Base-by-base conservation (phyloP, 1,140 invertebrate species). In the Bombus ignitus region DNA sequence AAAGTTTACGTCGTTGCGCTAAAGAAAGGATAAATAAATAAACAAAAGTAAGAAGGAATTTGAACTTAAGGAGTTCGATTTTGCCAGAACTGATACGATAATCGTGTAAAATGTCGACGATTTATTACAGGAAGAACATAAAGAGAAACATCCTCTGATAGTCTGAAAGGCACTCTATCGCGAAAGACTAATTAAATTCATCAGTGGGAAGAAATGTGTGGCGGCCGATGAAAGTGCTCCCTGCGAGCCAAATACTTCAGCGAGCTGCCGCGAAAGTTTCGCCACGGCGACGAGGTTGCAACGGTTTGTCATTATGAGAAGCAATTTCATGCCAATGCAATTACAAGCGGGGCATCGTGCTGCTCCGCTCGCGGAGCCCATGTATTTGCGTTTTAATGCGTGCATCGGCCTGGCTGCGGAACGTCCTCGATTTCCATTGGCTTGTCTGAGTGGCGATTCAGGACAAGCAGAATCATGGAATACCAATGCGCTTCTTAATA, bases 261-360 rank as follows among this genome's bases (percentile, higher is more conserved):
- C 37, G 15, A 62, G 39, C 47, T 62, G 18, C 25, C 8, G 35
- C 37, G 22, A 22, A 73, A 81, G 70, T 81, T 73, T 72, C n/a
- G 4, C n/a, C 18, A 42, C 22, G n/a, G 44, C 53, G 53, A 72
- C n/a, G 62, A 47, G 18, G 76, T 42, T 57, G 62, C 44, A 53
- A 77, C 44, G 39, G 81, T 78, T 57, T 83, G 82, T 84, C 81
- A 84, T 87, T 83, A 83, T 83, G 42, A 72, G 47, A 70, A 75
- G 81, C 74, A 87, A 84, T 87, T 84, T 83, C 81, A 77, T 81
- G 81, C 42, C 73, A 75, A 84, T 83, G 66, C 65, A 77, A 83
- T 86, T 84, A 84, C 73, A 76, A 82, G 22, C 2, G 10, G 32
- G 53, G 62, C 78, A 68, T 59, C 75, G 53, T n/a, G 28, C 10